Evolutionary conservation across 2,797 vertebrate genomes (phyloP).

Genomic region (Gallinago nigripennis): DNA sequence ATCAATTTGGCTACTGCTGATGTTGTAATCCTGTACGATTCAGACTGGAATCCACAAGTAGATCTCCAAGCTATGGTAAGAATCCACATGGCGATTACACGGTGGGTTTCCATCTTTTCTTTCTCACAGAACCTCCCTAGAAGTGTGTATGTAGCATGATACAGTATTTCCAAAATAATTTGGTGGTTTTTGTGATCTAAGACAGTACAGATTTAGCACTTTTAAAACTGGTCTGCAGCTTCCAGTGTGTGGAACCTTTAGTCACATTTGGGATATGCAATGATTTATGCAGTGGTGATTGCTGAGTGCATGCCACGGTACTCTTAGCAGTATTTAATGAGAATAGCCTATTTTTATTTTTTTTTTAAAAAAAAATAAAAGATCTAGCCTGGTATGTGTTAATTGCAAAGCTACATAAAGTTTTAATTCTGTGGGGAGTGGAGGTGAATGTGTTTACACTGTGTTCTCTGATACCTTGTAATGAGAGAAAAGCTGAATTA

Average conservation of each 20-base stretch:
- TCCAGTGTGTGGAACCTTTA: neutral
- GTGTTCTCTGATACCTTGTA: neutral
- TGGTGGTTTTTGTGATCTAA: neutral
- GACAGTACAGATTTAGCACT: neutral
- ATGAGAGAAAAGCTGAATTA: neutral
- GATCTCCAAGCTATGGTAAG: slow-evolving; percentile 98
- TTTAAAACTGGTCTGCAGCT: neutral
- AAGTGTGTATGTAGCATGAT: neutral
- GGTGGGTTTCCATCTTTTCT: neutral
- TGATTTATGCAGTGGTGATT: neutral
- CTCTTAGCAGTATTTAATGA: neutral
- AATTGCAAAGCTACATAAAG: neutral
- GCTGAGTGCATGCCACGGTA: neutral
- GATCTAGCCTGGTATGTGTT: neutral
- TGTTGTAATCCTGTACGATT: slow-evolving; percentile 97
- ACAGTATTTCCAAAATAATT: neutral
- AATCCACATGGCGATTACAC: neutral
- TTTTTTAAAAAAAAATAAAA: neutral
- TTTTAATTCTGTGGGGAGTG: neutral
- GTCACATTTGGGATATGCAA: neutral
- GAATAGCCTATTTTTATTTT: neutral
- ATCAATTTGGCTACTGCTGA: slow-evolving; percentile 99
- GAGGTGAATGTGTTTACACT: neutral
- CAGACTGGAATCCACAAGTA: slow-evolving; percentile 99
- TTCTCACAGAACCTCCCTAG: neutral